These are phyloP conservation scores for Calidris pygmaea DNA, from an alignment of 2,113 vertebrate species.

Conservation along the genomic window DNA sequence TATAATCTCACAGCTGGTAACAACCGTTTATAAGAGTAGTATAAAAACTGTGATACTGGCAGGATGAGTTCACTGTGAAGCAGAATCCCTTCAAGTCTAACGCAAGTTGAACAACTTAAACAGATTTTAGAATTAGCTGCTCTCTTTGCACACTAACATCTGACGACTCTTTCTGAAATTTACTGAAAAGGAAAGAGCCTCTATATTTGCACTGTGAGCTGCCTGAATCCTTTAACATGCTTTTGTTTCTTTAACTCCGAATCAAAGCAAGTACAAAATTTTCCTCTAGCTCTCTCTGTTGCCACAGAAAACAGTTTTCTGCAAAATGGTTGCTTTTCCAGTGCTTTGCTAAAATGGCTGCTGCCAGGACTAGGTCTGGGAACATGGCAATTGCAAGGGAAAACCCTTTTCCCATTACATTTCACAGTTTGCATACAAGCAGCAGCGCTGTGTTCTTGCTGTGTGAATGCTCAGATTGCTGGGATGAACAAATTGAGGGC, in stretches of 20 bases:
- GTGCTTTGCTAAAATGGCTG: background rate
- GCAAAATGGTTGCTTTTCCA: slow-evolving; percentile 17
- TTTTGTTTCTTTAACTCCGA: background rate
- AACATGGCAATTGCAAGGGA: background rate
- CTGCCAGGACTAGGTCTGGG: background rate
- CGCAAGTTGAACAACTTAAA: slow-evolving; percentile 13
- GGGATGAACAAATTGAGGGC: slow-evolving; percentile 8
- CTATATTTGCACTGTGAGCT: background rate
- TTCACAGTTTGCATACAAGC: background rate
- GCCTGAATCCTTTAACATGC: background rate
- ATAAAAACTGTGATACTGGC: background rate
- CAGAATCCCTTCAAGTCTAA: background rate
- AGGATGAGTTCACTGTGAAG: background rate
- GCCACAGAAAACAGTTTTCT: background rate
- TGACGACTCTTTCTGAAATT: background rate
- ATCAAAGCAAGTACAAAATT: background rate
- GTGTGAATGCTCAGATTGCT: background rate
- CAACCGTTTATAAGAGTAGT: background rate
- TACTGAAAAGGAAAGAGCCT: background rate
- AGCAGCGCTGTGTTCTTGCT: background rate
- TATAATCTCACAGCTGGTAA: slow-evolving; percentile 29
- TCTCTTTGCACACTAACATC: background rate
- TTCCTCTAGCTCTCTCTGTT: background rate
- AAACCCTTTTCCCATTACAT: background rate
- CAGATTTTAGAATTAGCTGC: background rate